Conservation (phyloP, 1,140 invertebrate genomes). For the Drosophila chauvacae region DNA sequence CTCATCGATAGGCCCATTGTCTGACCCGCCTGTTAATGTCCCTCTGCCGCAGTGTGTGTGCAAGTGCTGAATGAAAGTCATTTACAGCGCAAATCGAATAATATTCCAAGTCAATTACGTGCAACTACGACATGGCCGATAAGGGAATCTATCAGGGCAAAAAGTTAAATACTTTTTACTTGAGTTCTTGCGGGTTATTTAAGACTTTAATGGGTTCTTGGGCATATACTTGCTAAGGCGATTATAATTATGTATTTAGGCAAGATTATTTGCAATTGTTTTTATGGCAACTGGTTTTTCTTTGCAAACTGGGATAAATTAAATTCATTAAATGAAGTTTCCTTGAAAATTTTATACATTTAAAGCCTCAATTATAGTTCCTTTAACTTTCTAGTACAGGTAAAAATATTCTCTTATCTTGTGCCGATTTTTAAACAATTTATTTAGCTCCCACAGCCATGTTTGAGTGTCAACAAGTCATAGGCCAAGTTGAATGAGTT, state of each 20-base stretch:
- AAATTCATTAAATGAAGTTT: not conserved
- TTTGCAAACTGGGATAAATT: no score
- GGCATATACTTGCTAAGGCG: not conserved
- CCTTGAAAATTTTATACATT: not conserved
- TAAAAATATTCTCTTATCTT: not conserved
- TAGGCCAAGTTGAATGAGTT: constrained; percentile 1
- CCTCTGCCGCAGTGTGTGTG: not conserved
- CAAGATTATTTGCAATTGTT: not conserved
- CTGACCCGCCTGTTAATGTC: constrained; percentile 18
- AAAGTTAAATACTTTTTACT: constrained; percentile 2
- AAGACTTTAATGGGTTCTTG: constrained; percentile 5
- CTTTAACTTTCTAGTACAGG: not conserved
- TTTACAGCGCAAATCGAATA: constrained; percentile 80
- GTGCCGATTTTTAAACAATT: no score
- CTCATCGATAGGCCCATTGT: constrained; percentile 52
- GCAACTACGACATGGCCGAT: constrained; percentile 67
- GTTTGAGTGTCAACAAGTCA: constrained; percentile 8
- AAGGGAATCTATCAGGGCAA: constrained; percentile 16
- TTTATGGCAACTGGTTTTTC: no score
- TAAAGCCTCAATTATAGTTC: not conserved
- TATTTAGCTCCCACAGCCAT: not conserved
- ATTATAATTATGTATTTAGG: not conserved
- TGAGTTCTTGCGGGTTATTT: not conserved
- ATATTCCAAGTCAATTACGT: constrained; percentile 81
- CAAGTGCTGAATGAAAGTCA: constrained; percentile 70